Conservation (phyloP, 2,797 vertebrate species). For the Odontamblyopus lacepedii region DNA sequence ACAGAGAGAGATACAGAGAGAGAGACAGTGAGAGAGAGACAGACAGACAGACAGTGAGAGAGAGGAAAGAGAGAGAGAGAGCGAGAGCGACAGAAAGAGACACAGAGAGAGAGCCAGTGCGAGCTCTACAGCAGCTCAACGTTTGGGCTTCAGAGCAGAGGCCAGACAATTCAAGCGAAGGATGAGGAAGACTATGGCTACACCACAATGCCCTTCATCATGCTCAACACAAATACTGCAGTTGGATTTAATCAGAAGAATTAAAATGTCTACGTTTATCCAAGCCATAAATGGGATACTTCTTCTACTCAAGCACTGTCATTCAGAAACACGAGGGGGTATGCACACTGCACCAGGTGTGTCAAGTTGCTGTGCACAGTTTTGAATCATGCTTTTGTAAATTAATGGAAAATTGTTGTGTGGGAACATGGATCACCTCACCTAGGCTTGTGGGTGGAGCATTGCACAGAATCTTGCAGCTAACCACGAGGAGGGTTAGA, state of each 20-base stretch:
- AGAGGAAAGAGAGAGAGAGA: too few species aligned
- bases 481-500: too few species aligned
- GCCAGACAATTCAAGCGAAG: constrained; percentile 28
- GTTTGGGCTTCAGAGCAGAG: constrained; percentile 41
- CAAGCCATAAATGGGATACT: not conserved
- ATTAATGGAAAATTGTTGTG: too few species aligned
- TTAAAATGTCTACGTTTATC: not conserved
- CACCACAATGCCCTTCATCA: constrained; percentile 38
- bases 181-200: constrained; percentile 24
- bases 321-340: not conserved
- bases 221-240: constrained; percentile 27
- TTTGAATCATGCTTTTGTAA: too few species aligned
- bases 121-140: constrained; percentile 36
- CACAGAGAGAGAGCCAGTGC: not conserved
- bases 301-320: not conserved
- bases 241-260: not conserved
- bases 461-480: too few species aligned
- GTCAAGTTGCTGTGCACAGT: too few species aligned
- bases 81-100: too few species aligned
- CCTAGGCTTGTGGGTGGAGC: too few species aligned
- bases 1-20: not conserved
- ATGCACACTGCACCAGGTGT: too few species aligned
- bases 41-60: not conserved
- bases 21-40: not conserved
- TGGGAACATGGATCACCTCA: too few species aligned